These are phyloP conservation scores for Pipistrellus pipistrellus DNA, from an alignment of 2,797 vertebrate species.

Conservation along the genomic window DNA sequence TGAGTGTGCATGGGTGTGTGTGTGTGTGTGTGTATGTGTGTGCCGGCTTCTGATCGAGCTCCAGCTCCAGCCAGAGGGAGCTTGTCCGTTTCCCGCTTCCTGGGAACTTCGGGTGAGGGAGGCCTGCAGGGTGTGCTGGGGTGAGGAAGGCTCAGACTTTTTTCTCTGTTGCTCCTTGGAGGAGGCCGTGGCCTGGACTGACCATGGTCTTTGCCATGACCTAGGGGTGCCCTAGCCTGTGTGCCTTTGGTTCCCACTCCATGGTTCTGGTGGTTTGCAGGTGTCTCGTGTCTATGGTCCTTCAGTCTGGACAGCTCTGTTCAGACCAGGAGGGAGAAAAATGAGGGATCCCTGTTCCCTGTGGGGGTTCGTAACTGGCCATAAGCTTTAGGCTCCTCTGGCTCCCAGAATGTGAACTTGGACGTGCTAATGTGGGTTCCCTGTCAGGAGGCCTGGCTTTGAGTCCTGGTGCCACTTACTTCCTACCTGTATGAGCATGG, in stretches of 20 bases:
- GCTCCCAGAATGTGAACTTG: neutral
- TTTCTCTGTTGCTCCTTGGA: constrained; percentile 37
- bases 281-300: neutral
- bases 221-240: neutral
- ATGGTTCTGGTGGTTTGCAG: constrained; percentile 7
- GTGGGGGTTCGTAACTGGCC: neutral
- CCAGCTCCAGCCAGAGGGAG: neutral
- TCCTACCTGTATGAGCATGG: neutral
- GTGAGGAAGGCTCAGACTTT: neutral
- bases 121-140: neutral
- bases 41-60: constrained; percentile 39
- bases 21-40: constrained; percentile 64
- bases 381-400: neutral
- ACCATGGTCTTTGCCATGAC: neutral
- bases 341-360: neutral
- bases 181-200: neutral
- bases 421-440: neutral
- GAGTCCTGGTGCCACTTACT: neutral
- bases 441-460: neutral
- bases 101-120: neutral
- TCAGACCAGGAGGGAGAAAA: neutral
- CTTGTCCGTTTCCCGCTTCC: neutral
- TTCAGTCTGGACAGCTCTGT: neutral
- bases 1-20: constrained; percentile 50
- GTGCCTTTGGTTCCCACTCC: neutral